Percentiles rank a stretch among this genome's conserved stretches.
Conservation (phyloP, 2,888 invertebrate species). For the Scaptomyza tumidula region DNA sequence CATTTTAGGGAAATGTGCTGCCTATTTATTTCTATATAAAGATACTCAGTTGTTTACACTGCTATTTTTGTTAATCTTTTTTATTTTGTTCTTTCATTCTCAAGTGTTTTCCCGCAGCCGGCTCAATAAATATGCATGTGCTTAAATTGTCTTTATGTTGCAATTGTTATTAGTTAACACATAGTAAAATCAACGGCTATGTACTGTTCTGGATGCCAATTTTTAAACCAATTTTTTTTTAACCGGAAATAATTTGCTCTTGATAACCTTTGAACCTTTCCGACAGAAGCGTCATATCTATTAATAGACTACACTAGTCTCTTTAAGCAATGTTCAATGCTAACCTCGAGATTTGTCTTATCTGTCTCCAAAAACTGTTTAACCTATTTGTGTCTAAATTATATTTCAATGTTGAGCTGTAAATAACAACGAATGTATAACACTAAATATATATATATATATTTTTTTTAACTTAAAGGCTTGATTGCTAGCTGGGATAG, state of each 20-base stretch:
- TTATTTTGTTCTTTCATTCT: slow-evolving; percentile 39
- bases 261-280: slow-evolving; percentile 52
- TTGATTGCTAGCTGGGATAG: slow-evolving; percentile 41
- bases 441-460: not conserved
- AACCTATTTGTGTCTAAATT: slow-evolving; percentile 38
- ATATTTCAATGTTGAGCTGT: slow-evolving; percentile 43
- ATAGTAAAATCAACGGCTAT: slow-evolving; percentile 7
- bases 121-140: slow-evolving; percentile 52
- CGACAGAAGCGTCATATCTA: slow-evolving; percentile 67
- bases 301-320: slow-evolving; percentile 52
- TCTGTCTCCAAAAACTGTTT: slow-evolving; percentile 44
- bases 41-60: slow-evolving; percentile 72
- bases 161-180: slow-evolving; percentile 29
- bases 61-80: slow-evolving; percentile 7
- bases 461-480: slow-evolving; percentile 33
- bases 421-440: not conserved
- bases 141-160: slow-evolving; percentile 22
- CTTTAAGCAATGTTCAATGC: slow-evolving; percentile 26
- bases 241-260: slow-evolving; percentile 50
- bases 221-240: slow-evolving; percentile 33
- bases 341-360: slow-evolving; percentile 44
- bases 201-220: slow-evolving; percentile 31
- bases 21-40: slow-evolving; percentile 72
- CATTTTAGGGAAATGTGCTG: slow-evolving; percentile 83
- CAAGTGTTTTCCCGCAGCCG: slow-evolving; percentile 63